Evolutionary conservation across 1,140 invertebrate genomes (phyloP), one percentile per base, ranked within the genome.

Genomic region (Euwallacea similis): DNA sequence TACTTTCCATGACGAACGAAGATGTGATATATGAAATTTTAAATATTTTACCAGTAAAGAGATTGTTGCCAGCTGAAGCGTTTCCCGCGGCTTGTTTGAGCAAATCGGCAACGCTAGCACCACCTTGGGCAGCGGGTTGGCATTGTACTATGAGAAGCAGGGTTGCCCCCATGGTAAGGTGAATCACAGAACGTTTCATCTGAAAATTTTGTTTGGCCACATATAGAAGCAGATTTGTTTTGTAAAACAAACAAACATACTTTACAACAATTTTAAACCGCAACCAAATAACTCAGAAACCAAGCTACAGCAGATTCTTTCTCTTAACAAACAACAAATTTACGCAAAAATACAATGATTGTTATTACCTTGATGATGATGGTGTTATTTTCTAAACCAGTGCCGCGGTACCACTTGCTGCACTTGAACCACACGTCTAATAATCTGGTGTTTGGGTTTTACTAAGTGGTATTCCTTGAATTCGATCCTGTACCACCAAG

Each of bases 401-500:
- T 50, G 46, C 46, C 46, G 21, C 21, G 46, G 46, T 50, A 50
- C 46, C 46, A 50, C 46, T 33, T 33, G 21, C 4, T 4, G 21
- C 21, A 33, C 21, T 33, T 33, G 21, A 33, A 33, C 4, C 4
- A 33, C 21, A 33, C 21, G 21, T 33, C 21, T 33, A 33, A 33
- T 33, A 33, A 33, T 33, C 21, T 50, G 46, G 46, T 50, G 46
- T 11, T 13, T 50, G 46, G 9, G 11, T 56, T 33, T 56, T 7
- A 47, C 61, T 8, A 63, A 47, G 61, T 63, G 43, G 61, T 63
- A 63, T 44, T 63, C 61, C 61, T 63, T 63, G 61, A 47, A 47
- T 46, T 63, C 46, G 13, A 50, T 63, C 61, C 44, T 63, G 59
- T 43, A 50, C 21, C 21, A 33, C 1, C 21, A 33, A 33, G 21